Percentiles rank a stretch among this genome's conserved stretches.
These are phyloP conservation scores for Egretta garzetta DNA, from an alignment of 2,113 vertebrate genomes.

Conservation along the genomic window DNA sequence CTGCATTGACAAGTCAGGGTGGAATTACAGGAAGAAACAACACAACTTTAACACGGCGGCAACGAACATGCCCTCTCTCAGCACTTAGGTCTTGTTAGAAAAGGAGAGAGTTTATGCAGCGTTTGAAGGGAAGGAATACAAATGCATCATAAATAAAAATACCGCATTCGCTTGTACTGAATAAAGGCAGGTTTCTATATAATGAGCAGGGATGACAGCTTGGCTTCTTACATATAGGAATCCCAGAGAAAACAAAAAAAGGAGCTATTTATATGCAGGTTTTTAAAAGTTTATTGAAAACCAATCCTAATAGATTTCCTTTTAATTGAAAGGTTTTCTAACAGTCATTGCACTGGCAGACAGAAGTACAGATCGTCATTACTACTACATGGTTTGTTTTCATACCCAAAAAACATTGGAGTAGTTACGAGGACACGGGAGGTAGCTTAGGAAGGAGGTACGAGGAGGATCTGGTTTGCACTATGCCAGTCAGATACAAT, in stretches of 20 bases:
- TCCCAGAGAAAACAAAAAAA: neutral
- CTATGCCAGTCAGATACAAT: neutral
- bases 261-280: neutral
- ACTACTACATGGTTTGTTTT: neutral
- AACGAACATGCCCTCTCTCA: neutral
- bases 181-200: neutral
- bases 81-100: neutral
- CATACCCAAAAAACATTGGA: neutral
- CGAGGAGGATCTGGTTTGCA: neutral
- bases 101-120: neutral
- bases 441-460: neutral
- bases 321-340: neutral
- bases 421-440: neutral
- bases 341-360: neutral
- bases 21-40: conserved; percentile 13
- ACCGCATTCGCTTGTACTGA: neutral
- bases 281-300: neutral
- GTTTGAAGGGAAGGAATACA: neutral
- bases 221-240: neutral
- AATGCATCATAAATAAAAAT: neutral
- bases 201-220: neutral
- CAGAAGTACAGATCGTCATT: neutral
- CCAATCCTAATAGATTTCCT: neutral
- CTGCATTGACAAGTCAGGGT: neutral
- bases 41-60: neutral